Evolutionary conservation across 2,888 invertebrate genomes (phyloP).

Genomic region (Drosophila imparisetae): DNA sequence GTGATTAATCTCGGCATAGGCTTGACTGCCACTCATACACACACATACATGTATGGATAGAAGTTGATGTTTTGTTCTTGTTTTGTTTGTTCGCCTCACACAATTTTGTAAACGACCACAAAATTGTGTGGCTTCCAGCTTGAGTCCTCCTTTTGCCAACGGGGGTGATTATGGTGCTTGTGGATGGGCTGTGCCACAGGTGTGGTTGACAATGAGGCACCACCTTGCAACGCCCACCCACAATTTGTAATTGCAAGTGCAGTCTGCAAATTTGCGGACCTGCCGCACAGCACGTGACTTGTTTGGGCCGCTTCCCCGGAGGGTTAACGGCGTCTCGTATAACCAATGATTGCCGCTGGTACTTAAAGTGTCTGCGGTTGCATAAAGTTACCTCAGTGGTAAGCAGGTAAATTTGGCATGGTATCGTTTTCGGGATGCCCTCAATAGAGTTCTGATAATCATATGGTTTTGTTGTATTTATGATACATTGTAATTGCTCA

Average conservation of each 20-base stretch:
- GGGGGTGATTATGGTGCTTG: not conserved
- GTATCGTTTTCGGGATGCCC: not conserved
- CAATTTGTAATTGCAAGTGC: conserved; percentile 48
- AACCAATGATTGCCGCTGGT: conserved; percentile 65
- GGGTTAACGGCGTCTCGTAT: conserved; percentile 40
- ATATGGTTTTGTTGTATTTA: not conserved
- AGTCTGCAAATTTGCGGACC: conserved; percentile 35
- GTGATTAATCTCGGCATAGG: conserved; percentile 55
- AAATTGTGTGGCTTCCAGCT: conserved; percentile 71
- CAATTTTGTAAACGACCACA: conserved; percentile 43
- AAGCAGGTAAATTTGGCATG: not conserved
- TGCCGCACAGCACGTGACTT: conserved; percentile 32
- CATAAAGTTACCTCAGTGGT: conserved; percentile 36
- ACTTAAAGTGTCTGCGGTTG: conserved; percentile 65
- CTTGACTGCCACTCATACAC: conserved; percentile 35
- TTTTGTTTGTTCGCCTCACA: conserved; percentile 11
- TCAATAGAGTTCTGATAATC: no score
- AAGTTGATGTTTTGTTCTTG: conserved; percentile 35
- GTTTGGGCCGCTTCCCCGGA: conserved; percentile 3
- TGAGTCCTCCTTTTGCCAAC: conserved; percentile 30
- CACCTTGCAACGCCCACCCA: conserved; percentile 15
- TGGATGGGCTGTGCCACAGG: conserved; percentile 5
- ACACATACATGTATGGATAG: not conserved
- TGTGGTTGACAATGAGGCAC: conserved; percentile 34
- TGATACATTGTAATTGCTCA: not conserved